phyloP scores from a whole-genome alignment of 1,140 invertebrate species.

The Himalopsyche phryganea region DNA sequence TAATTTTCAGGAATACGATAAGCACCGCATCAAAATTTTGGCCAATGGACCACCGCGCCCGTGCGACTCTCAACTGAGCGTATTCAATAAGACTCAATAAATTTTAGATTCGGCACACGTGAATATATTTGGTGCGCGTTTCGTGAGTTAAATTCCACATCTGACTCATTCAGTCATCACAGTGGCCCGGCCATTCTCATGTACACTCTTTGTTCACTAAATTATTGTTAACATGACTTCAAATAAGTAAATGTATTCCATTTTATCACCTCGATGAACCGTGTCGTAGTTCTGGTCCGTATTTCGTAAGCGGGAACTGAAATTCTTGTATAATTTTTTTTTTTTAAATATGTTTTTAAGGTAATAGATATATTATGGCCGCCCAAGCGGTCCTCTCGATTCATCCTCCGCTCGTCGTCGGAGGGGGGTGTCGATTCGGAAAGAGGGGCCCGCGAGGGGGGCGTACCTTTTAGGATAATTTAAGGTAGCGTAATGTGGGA shows the following conservation, averaged over 20 bases:
- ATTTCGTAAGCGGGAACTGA: conserved; percentile 31
- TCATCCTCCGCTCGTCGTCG: neutral
- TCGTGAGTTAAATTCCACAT: neutral
- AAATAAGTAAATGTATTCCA: conserved; percentile 21
- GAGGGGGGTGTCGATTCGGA: neutral
- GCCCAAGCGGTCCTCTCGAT: conserved; percentile 3
- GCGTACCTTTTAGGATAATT: conserved; percentile 30
- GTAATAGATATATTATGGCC: conserved; percentile 5
- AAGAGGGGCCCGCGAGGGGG: neutral
- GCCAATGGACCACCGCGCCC: neutral
- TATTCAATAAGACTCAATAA: neutral
- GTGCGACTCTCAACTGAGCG: neutral
- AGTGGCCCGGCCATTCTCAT: too few relatives aligned
- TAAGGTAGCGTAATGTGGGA: conserved; percentile 22
- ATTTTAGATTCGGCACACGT: too few relatives aligned
- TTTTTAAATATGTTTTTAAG: conserved; percentile 25
- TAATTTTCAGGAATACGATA: neutral
- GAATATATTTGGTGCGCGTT: neutral
- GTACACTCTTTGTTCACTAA: conserved; percentile 14
- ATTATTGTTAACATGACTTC: conserved; percentile 33
- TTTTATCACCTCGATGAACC: conserved; percentile 20
- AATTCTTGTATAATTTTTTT: conserved; percentile 28
- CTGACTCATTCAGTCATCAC: too few relatives aligned
- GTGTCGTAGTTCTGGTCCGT: conserved; percentile 20
- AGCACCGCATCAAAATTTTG: neutral